Conservation (phyloP, 2,888 invertebrate genomes). For the Calameuta pallipes region DNA sequence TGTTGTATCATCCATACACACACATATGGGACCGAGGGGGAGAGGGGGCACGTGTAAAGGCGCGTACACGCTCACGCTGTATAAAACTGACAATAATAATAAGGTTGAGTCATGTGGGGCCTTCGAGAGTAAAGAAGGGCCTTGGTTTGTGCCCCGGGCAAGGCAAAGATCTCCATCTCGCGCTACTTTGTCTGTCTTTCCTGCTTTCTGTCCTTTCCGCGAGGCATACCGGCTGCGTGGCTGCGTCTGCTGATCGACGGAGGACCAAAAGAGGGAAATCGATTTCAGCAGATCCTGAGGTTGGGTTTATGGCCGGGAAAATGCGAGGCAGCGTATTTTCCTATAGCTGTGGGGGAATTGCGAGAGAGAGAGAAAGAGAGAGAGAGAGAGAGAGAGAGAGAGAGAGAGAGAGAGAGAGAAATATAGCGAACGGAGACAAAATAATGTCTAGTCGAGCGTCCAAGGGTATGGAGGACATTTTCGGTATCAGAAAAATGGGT, state of each 20-base stretch:
- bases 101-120: constrained; percentile 61
- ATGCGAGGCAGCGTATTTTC: neutral
- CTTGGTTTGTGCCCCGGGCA: constrained; percentile 63
- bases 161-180: constrained; percentile 54
- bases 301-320: neutral
- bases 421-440: too few relatives aligned
- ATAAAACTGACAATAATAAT: constrained; percentile 55
- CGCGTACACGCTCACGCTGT: constrained; percentile 19
- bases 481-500: neutral
- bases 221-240: neutral
- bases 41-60: neutral
- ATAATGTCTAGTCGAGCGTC: neutral
- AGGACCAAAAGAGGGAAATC: constrained; percentile 7
- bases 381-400: neutral
- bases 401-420: neutral
- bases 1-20: neutral
- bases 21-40: neutral
- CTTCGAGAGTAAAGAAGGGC: constrained; percentile 58
- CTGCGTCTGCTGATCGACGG: constrained; percentile 3
- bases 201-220: constrained; percentile 20
- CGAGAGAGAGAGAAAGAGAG: neutral
- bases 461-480: neutral
- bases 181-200: constrained; percentile 25
- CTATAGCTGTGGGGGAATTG: neutral
- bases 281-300: neutral